These are phyloP conservation scores for Reticulitermes lucifugus DNA, from an alignment of 2,888 invertebrate genomes.

Conservation along the genomic window DNA sequence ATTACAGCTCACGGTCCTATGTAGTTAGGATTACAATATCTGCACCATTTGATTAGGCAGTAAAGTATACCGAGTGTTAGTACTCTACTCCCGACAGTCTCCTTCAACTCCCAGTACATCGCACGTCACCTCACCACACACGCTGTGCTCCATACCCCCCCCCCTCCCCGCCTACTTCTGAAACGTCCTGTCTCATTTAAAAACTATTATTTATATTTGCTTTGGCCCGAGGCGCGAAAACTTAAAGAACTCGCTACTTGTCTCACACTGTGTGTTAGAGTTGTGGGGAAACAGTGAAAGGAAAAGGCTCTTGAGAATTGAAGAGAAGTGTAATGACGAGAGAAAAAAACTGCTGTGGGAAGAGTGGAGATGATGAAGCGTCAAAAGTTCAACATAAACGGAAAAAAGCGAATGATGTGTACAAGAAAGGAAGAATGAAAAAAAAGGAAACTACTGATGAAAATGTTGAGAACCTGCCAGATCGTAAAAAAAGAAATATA, in stretches of 20 bases:
- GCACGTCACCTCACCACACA: slow-evolving; percentile 44
- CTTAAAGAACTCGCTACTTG: slow-evolving; percentile 51
- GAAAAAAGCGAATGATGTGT: slow-evolving; percentile 32
- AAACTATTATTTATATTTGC: slow-evolving; percentile 63
- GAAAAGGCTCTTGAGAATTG: slow-evolving; percentile 58
- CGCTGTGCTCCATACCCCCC: slow-evolving; percentile 35
- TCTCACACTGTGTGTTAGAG: slow-evolving; percentile 56
- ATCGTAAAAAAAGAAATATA: slow-evolving; percentile 13
- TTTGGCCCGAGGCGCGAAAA: slow-evolving; percentile 57
- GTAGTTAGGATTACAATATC: not conserved
- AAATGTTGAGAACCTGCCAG: slow-evolving; percentile 37
- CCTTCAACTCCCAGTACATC: not conserved
- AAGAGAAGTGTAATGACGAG: slow-evolving; percentile 26
- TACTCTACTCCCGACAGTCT: not conserved
- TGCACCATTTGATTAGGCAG: not conserved
- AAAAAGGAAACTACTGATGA: not conserved
- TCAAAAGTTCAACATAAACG: slow-evolving; percentile 31
- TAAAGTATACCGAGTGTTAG: not conserved
- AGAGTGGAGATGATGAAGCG: slow-evolving; percentile 47
- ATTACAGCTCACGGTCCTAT: no score
- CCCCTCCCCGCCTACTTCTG: not conserved
- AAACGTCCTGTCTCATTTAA: slow-evolving; percentile 65
- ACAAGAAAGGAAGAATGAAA: not conserved
- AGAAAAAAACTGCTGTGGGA: slow-evolving; percentile 36
- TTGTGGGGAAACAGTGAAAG: slow-evolving; percentile 61